Evolutionary conservation across 1,140 invertebrate species (phyloP), one percentile per base, ranked within the genome.

Genomic region (Aethina tumida): DNA sequence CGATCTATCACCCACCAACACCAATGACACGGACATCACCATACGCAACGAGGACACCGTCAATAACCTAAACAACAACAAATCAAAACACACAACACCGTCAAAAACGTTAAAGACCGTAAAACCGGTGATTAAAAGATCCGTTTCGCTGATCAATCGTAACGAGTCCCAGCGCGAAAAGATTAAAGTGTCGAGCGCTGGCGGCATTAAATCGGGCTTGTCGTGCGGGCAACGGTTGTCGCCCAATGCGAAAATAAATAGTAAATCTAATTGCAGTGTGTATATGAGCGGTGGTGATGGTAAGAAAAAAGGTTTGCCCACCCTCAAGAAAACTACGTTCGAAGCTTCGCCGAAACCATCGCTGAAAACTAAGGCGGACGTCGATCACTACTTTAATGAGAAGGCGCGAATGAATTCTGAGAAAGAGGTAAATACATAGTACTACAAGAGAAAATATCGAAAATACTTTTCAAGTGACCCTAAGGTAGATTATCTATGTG

Each of bases 351-450:
- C 39, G 9, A 41, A 41, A 21, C 39, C 44, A 5, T 46, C 44
- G 4, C 41, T 53, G 31, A 53, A 49, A 35, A 56, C 41, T 31
- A 52, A 53, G 31, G 17, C 48, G 13, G 51, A 53, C 9, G 44
- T 53, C 3, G 43, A 52, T 21, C 43, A 52, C 26, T 53, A 45
- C 24, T 44, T 52, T 8, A 39, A 47, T 19, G 43, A 40, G 10
- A 42, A 42, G 8, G 44, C 39, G 3, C 13, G 25, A 9, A 45
- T 32, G 14, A 35, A 22, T 25, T 8, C 39, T 2, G 36, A 7
- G 37, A 44, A 12, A 34, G 15, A 16, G 5, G 31, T n/a, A n/a
- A n/a, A n/a, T 26, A 35, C n/a, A n/a, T n/a, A n/a, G n/a, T n/a
- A n/a, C n/a, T n/a, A n/a, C n/a, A n/a, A n/a, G n/a, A 7, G 22